Percentiles rank a stretch among this genome's conserved stretches.
phyloP scores from a whole-genome alignment of 2,888 invertebrate species.

The Arrhopalites spinosus region DNA sequence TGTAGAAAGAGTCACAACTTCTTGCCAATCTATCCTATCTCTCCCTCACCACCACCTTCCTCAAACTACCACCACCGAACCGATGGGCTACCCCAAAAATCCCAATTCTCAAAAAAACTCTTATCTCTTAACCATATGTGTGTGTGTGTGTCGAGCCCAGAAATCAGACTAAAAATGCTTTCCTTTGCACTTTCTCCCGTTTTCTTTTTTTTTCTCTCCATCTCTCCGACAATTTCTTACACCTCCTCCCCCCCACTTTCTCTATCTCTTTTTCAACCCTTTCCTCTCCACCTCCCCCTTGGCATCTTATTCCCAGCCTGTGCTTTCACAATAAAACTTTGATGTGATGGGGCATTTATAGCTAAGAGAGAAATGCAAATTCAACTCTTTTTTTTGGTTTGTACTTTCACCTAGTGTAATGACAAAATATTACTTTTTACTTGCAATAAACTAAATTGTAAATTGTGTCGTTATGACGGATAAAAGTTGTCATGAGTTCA shows the following conservation, averaged over 20 bases:
- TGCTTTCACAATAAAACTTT: not conserved
- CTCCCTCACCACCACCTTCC: slow-evolving; percentile 1
- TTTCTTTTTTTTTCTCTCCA: not conserved
- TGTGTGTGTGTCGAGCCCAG: not conserved
- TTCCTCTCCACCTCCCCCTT: not conserved
- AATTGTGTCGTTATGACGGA: too few species aligned
- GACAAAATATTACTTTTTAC: too few species aligned
- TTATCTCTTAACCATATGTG: slow-evolving; percentile 23
- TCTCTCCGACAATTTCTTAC: not conserved
- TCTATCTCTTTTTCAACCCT: not conserved
- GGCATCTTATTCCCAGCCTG: not conserved
- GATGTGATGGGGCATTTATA: not conserved
- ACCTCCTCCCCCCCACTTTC: not conserved
- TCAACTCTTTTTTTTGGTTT: not conserved
- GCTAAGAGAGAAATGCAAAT: not conserved
- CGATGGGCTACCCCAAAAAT: not conserved
- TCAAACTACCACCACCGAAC: not conserved
- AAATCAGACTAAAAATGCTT: slow-evolving; percentile 23
- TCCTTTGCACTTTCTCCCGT: slow-evolving; percentile 22
- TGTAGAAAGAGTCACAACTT: slow-evolving; percentile 18
- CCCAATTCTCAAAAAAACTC: not conserved
- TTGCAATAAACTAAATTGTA: too few species aligned
- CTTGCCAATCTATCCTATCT: slow-evolving; percentile 13
- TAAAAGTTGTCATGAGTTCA: too few species aligned
- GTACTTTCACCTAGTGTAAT: not conserved